Conservation (phyloP, 1,140 invertebrate species). For the Heliothis subflexa region DNA sequence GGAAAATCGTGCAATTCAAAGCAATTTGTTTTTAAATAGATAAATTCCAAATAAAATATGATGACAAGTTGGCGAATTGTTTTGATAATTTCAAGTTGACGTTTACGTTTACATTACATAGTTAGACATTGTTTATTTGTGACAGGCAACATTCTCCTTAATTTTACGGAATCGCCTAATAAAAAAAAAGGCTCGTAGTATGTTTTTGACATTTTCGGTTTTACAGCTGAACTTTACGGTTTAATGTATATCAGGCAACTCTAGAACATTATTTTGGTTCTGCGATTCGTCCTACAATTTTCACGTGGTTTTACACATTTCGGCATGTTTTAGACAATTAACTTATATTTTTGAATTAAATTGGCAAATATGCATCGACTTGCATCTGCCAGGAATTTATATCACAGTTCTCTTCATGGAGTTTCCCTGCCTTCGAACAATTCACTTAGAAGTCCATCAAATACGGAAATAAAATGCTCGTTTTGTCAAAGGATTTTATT, state of each 20-base stretch:
- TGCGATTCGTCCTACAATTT: slow-evolving; percentile 53
- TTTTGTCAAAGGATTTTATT: slow-evolving; percentile 77
- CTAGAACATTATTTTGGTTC: slow-evolving; percentile 51
- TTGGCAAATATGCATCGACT: slow-evolving; percentile 75
- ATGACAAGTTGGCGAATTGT: slow-evolving; percentile 43
- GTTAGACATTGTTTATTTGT: slow-evolving; percentile 1
- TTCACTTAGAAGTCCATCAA: slow-evolving; percentile 61
- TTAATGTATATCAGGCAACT: not conserved
- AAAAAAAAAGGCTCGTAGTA: not conserved
- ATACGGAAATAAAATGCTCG: slow-evolving; percentile 76
- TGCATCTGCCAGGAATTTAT: slow-evolving; percentile 73
- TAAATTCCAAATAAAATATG: not conserved
- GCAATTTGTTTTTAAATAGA: not conserved
- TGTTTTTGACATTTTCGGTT: not conserved
- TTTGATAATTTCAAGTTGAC: slow-evolving; percentile 14
- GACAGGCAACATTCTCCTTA: not conserved
- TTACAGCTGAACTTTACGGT: not conserved
- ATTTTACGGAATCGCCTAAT: no score
- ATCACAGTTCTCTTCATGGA: slow-evolving; percentile 71
- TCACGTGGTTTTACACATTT: slow-evolving; percentile 78
- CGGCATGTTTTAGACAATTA: slow-evolving; percentile 63
- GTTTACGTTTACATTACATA: not conserved
- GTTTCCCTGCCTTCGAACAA: slow-evolving; percentile 62
- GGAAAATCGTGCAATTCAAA: not conserved
- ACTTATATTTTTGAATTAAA: slow-evolving; percentile 56